phyloP scores from a whole-genome alignment of 2,797 vertebrate genomes.

The Myotis planiceps region DNA sequence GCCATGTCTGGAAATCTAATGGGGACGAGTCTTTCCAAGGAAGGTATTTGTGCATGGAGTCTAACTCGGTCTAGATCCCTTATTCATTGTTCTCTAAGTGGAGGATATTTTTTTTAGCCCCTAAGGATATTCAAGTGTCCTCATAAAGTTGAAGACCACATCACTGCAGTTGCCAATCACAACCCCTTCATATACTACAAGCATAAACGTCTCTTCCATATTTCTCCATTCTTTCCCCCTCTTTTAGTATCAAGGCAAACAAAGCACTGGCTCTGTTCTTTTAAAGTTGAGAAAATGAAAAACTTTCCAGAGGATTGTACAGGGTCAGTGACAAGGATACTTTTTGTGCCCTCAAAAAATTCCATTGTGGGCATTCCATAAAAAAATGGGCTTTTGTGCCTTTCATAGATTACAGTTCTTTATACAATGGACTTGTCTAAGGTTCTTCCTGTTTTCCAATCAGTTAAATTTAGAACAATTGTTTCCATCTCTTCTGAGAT shows the following conservation, averaged over 20 bases:
- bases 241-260: neutral
- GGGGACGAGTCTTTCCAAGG: neutral
- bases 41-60: neutral
- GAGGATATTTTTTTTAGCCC: neutral
- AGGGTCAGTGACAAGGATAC: constrained; percentile 59
- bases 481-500: constrained; percentile 81
- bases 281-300: constrained; percentile 42
- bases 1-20: neutral
- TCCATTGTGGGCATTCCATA: constrained; percentile 74
- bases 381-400: constrained; percentile 87
- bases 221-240: neutral
- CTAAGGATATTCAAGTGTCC: neutral
- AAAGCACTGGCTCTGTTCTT: neutral
- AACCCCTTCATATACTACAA: neutral
- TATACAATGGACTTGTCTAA: constrained; percentile 83
- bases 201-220: neutral
- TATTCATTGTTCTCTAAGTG: neutral
- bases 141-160: neutral
- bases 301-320: constrained; percentile 34
- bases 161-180: neutral
- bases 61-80: neutral
- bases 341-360: constrained; percentile 62
- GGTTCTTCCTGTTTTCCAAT: constrained; percentile 88
- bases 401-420: constrained; percentile 82
- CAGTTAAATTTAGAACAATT: constrained; percentile 87